A percentile compares a stretch with the other conserved stretches of the same genome.
These are phyloP conservation scores for Proctacanthus coquilletti DNA, from an alignment of 1,140 invertebrate species.

Conservation along the genomic window DNA sequence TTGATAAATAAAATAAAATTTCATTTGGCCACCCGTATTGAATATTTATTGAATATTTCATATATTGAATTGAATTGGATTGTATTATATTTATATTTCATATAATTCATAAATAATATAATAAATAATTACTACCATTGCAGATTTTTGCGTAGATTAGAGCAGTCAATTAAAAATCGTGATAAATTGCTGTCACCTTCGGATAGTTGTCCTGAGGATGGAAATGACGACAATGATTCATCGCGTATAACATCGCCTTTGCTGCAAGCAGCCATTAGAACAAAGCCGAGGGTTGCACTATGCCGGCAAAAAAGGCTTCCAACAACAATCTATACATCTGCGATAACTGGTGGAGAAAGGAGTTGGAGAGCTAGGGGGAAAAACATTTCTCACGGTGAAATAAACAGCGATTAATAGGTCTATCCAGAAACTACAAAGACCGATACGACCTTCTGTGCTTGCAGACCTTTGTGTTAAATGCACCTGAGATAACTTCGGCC, in stretches of 20 bases:
- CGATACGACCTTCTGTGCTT: background rate
- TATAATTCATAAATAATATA: background rate
- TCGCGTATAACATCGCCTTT: slow-evolving; percentile 11
- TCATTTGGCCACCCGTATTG: background rate
- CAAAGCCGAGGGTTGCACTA: slow-evolving; percentile 7
- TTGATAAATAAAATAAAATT: background rate
- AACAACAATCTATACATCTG: slow-evolving; percentile 8
- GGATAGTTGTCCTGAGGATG: slow-evolving; percentile 12
- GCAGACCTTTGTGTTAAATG: background rate
- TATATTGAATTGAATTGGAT: too few species aligned
- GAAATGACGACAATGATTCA: slow-evolving; percentile 12
- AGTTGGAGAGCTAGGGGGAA: slow-evolving; percentile 10
- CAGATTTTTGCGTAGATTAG: slow-evolving; percentile 11
- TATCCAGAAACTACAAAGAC: background rate
- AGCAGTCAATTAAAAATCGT: slow-evolving; percentile 12
- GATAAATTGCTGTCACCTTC: slow-evolving; percentile 10
- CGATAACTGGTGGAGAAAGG: slow-evolving; percentile 5
- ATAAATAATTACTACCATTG: background rate
- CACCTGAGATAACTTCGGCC: background rate
- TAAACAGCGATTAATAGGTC: slow-evolving; percentile 9
- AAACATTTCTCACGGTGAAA: slow-evolving; percentile 9
- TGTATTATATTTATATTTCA: background rate
- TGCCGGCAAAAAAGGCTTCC: slow-evolving; percentile 11
- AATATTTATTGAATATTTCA: background rate
- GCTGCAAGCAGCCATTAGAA: slow-evolving; percentile 8